Base-by-base conservation (phyloP, 2,888 invertebrate species). In the Erebia palarica region DNA sequence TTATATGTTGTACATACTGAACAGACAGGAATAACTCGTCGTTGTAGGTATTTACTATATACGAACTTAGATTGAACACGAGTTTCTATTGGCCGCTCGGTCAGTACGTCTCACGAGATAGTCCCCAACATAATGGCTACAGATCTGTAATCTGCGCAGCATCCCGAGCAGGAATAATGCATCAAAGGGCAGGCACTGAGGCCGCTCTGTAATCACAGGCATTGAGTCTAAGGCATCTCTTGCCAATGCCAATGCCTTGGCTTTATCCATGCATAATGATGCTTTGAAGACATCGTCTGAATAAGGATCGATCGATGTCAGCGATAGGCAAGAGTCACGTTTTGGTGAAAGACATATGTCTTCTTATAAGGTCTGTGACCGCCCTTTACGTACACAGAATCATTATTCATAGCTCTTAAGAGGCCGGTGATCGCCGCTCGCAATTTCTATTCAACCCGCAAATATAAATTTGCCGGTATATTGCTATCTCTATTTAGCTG, bases 121-220 rank as follows among this genome's bases (percentile, higher is more conserved):
- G 47, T 13, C 44, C 14, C 21, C 5, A 27, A 47, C 47, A 61
- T 18, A 61, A 61, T 47, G 61, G 61, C 18, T 13, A 18, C 44
- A 61, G 47, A 61, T 61, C 60, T n/a, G 61, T 70, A 70, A 70
- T 70, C 65, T 60, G 14, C 42, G 64, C 57, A 55, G 55, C 55
- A 55, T 55, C 64, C 57, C 69, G 65, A 51, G 51, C 58, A 47
- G 51, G 65, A 58, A 65, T 65, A 65, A 69, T 65, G 69, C 65
- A 65, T 69, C 69, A 69, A 69, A 69, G 69, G 58, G 65, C 69
- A 65, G 58, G 59, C 64, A 42, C 13, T 13, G 65, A 18, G 58
- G n/a, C 69, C 49, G 58, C 36, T 16, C 42, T 53, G 63, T 68
- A 68, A 68, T 63, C 68, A 63, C 55, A 18, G 44, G 27, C 57